Conservation (phyloP, 2,888 invertebrate species). For the Lasioglossum oenotherae region DNA sequence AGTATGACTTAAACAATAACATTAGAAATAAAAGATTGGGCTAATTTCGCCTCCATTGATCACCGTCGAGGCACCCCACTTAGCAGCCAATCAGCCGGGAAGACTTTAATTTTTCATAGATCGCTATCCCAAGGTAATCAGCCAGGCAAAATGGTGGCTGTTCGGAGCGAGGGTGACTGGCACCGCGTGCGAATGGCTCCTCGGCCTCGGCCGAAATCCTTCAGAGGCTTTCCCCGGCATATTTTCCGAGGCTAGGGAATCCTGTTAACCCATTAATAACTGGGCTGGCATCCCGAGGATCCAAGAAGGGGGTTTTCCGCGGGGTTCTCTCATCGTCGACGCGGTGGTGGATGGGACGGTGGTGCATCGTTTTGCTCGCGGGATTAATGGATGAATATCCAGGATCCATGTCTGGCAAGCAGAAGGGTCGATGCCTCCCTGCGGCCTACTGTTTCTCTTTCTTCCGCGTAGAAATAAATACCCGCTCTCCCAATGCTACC, state of each 20-base stretch:
- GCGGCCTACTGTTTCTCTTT: conserved; percentile 55
- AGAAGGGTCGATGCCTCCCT: conserved; percentile 55
- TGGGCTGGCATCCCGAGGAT: conserved; percentile 62
- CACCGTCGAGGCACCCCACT: not conserved
- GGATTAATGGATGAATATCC: conserved; percentile 75
- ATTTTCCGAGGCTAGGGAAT: conserved; percentile 80
- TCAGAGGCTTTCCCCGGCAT: conserved; percentile 70
- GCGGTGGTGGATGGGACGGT: conserved; percentile 53
- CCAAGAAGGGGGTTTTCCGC: conserved; percentile 61
- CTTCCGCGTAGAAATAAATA: conserved; percentile 44
- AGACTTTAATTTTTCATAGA: not conserved
- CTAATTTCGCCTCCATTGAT: not conserved
- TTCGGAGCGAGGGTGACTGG: not conserved
- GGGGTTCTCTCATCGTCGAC: conserved; percentile 44
- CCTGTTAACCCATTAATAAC: conserved; percentile 82
- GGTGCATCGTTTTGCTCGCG: conserved; percentile 73
- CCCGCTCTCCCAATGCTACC: conserved; percentile 3
- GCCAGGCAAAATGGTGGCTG: not conserved
- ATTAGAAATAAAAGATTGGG: not conserved
- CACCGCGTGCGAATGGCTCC: conserved; percentile 26
- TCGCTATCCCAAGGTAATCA: not conserved
- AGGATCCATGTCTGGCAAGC: conserved; percentile 52
- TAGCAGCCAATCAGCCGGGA: not conserved
- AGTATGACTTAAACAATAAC: not conserved
- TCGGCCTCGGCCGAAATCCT: conserved; percentile 67